Conservation (phyloP, 1,140 invertebrate genomes). For the Anoplophora glabripennis region DNA sequence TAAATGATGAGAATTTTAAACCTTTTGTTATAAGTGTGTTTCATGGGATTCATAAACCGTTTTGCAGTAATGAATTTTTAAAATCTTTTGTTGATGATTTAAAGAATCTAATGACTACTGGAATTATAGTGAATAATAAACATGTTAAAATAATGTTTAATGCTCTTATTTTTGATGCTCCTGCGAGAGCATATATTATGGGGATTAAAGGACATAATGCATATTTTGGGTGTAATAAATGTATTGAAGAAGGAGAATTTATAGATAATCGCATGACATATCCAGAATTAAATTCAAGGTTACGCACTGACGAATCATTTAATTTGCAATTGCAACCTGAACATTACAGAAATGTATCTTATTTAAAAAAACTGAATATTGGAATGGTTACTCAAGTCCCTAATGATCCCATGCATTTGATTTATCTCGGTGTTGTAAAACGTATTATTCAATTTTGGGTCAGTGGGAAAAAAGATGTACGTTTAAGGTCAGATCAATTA, state of each 20-base stretch:
- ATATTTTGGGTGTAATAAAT: constrained; percentile 15
- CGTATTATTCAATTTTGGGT: background rate
- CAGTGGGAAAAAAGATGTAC: constrained; percentile 10
- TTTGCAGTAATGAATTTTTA: constrained; percentile 2
- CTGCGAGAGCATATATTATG: constrained; percentile 6
- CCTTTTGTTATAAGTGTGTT: constrained; percentile 8
- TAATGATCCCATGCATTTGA: constrained; percentile 4
- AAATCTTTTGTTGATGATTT: constrained; percentile 12
- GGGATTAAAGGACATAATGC: constrained; percentile 7
- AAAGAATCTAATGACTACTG: constrained; percentile 6
- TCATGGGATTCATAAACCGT: constrained; percentile 12
- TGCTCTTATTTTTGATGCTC: constrained; percentile 10
- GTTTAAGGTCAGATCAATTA: constrained; percentile 3
- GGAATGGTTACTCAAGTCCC: constrained; percentile 7
- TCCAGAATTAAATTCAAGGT: constrained; percentile 1
- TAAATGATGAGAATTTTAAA: background rate
- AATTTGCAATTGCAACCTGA: background rate
- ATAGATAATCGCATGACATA: constrained; percentile 9
- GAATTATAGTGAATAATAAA: background rate
- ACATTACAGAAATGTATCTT: constrained; percentile 5
- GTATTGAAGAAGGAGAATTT: constrained; percentile 10
- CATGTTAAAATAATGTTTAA: background rate
- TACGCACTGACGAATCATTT: constrained; percentile 15
- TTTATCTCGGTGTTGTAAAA: background rate
- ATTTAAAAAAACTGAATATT: constrained; percentile 3